Conservation (phyloP, 2,113 vertebrate genomes). For the Proteles cristata region DNA sequence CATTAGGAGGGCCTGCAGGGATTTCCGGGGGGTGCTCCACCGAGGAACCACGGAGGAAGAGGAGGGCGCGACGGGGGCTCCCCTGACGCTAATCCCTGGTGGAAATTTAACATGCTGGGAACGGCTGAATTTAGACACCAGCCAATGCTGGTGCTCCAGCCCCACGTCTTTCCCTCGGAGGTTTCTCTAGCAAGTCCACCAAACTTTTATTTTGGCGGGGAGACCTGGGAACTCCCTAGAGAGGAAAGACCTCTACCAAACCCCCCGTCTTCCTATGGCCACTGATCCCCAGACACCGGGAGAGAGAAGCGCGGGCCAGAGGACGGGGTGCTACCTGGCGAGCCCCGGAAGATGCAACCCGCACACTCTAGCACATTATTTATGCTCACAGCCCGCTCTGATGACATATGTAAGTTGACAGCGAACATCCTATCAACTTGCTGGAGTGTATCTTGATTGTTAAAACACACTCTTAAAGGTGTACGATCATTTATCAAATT, state of each 20-base stretch:
- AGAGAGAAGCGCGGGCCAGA: not conserved
- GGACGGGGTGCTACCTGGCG: not conserved
- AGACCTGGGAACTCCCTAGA: not conserved
- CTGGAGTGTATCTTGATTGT: slow-evolving; percentile 84
- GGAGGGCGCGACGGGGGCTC: not conserved
- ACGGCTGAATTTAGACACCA: not conserved
- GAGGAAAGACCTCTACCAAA: not conserved
- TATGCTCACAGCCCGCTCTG: slow-evolving; percentile 70
- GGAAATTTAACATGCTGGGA: not conserved
- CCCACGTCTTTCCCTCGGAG: too few relatives aligned
- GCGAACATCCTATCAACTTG: slow-evolving; percentile 83
- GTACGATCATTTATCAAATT: slow-evolving; percentile 82
- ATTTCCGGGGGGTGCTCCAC: not conserved
- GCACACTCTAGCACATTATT: slow-evolving; percentile 57
- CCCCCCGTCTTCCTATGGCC: not conserved
- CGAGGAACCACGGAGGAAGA: not conserved
- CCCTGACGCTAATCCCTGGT: not conserved
- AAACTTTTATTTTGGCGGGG: slow-evolving; percentile 36
- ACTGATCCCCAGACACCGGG: not conserved
- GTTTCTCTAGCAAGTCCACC: not conserved
- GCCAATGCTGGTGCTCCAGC: not conserved
- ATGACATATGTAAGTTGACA: slow-evolving; percentile 84
- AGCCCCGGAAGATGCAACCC: not conserved
- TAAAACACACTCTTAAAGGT: slow-evolving; percentile 84
- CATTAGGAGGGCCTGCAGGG: not conserved